Base-by-base conservation (phyloP, 2,113 vertebrate species). In the Brachionichthys hirsutus region DNA sequence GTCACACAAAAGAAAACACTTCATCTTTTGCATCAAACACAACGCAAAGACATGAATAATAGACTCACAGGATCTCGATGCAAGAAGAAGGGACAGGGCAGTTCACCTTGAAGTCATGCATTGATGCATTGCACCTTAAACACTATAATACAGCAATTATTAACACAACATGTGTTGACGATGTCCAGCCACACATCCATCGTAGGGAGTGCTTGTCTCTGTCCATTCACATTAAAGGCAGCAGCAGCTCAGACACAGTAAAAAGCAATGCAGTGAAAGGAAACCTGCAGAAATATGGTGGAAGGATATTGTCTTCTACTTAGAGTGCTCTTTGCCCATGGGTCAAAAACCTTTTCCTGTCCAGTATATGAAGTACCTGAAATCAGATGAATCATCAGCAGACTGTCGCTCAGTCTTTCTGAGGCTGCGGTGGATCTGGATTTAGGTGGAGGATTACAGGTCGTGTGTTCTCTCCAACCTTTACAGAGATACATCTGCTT, bases 91-190 rank as follows among this genome's bases (percentile, higher is more conserved):
- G n/a, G 35, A 13, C 59, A 19, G 13, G 57, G 51, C 19, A 38
- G 43, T 10, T 63, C 43, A n/a, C 24, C 40, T 40, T 41, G 0
- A 1, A 65, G 45, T 45, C 60, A 56, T 54, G 50, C 69, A 84
- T 67, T 77, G 79, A 56, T 54, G 50, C 69, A 84, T 67, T 77
- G 79, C 54, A 75, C 54, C 66, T 0, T 17, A 30, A n/a, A 30
- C 24, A 8, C 24, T 30, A 83, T 44, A 45, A 70, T 61, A 70
- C 63, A 83, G 46, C 52, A 67, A 48, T 56, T 69, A 30, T 62
- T n/a, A 19, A 70, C 22, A 51, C 13, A 17, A 43, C 12, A 0
- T 16, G 42, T 15, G 30, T 49, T 5, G 14, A 61, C 17, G 49
- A 24, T 62, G 50, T 45, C 24, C 24, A 30, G 24, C 49, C 38